Evolutionary conservation across 1,140 invertebrate species (phyloP).

Genomic region (Platyscapa corneri): DNA sequence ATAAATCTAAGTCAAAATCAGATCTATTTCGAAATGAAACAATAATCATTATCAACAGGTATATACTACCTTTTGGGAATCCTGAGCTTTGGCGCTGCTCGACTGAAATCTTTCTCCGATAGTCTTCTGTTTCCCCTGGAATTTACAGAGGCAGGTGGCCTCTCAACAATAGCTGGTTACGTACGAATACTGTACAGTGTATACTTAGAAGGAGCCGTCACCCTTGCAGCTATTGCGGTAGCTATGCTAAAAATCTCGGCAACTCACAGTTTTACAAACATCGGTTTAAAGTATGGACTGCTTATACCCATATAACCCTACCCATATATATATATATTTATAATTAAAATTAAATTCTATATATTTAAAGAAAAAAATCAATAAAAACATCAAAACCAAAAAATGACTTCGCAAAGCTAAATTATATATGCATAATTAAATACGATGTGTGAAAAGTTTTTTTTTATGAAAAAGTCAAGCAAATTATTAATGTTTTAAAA

Average conservation of each 20-base stretch:
- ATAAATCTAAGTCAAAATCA: neutral
- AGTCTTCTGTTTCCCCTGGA: constrained; percentile 80
- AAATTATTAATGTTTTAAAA: too few species aligned
- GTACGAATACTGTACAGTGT: constrained; percentile 79
- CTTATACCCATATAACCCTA: constrained; percentile 70
- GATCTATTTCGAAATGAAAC: neutral
- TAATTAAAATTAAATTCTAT: too few species aligned
- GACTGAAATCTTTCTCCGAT: constrained; percentile 75
- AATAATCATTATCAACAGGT: constrained; percentile 53
- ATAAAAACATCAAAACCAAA: too few species aligned
- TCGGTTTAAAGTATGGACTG: constrained; percentile 76
- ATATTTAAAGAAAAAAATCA: too few species aligned
- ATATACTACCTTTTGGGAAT: constrained; percentile 78
- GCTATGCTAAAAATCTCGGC: constrained; percentile 77
- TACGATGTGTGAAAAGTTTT: too few species aligned
- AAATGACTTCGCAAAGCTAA: too few species aligned
- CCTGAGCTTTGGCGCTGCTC: constrained; percentile 77
- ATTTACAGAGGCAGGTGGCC: constrained; percentile 81
- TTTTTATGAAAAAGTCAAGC: too few species aligned
- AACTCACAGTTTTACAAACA: constrained; percentile 75
- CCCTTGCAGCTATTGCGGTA: constrained; percentile 77
- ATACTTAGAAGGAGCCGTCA: constrained; percentile 81
- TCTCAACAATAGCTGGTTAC: constrained; percentile 77
- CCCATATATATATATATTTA: neutral
- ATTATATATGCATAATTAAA: too few species aligned